Base-by-base conservation (phyloP, 2,797 vertebrate species). In the Acrocephalus scirpaceus region DNA sequence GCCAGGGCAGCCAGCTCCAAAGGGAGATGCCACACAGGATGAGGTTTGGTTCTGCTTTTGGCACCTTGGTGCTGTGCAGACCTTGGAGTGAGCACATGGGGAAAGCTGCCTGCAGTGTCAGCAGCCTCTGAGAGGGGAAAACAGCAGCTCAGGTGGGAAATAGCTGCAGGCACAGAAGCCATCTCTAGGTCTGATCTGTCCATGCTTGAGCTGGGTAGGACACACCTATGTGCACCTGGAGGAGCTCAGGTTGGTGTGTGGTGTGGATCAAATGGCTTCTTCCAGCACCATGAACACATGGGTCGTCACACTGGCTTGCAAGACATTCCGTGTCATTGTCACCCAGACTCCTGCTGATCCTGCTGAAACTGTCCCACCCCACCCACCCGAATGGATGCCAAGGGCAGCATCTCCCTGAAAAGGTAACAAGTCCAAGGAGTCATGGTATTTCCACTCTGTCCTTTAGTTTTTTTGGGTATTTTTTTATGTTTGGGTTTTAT, bases 401-500 rank as follows among this genome's bases (percentile, higher is more conserved):
- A 47, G 38, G 47, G 25, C 12, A 65, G 27, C 54, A 42, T 13
- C 0, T 0, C 4, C 38, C 40, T 48, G 48, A 16, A 32, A 47
- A 40, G 32, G 50, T 34, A 36, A 42, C 0, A 5, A 86, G 19
- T 32, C 47, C 2, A 0, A 5, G 22, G 1, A 14, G 7, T 21
- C 15, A 0, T 5, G 5, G 13, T 0, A 1, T 27, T 23, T 53
- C 26, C 10, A 3, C 22, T 56, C 42, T 38, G 26, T 20, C 26
- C 36, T 77, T 78, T 29, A 34, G 2, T 2, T 12, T 30, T 42
- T n/a, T 36, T 0, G 1, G 9, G 5, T 19, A 1, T 4, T 60
- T 40, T 72, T 76, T 47, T 2, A 29, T 3, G 10, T 61, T 45
- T 67, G 23, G 30, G 15, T 51, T 67, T 64, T 36, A 57, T 7